Conservation (phyloP, 1,140 invertebrate species). For the Bicyclus anynana region DNA sequence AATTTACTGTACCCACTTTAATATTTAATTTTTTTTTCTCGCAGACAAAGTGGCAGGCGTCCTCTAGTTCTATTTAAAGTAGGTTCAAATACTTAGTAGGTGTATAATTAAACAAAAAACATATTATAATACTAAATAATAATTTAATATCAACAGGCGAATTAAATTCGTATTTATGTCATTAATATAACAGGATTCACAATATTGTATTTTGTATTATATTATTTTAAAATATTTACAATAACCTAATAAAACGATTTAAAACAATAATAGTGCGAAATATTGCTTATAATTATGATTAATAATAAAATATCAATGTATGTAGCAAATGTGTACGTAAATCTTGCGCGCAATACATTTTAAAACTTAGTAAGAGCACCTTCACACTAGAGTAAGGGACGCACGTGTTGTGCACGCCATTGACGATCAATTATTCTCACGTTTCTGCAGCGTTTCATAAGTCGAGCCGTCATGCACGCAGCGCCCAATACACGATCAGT, state of each 20-base stretch:
- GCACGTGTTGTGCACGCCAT: too few species aligned
- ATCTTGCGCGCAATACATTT: too few species aligned
- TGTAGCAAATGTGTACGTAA: too few species aligned
- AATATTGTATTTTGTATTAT: conserved; percentile 12
- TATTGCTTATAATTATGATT: not conserved
- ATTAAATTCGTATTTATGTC: conserved; percentile 55
- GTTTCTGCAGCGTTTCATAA: too few species aligned
- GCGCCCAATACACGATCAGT: too few species aligned
- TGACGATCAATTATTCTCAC: too few species aligned
- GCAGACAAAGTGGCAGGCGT: too few species aligned
- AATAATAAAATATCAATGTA: not conserved
- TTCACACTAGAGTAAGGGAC: too few species aligned
- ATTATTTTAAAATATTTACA: conserved; percentile 16
- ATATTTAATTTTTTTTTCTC: too few species aligned
- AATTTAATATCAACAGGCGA: conserved; percentile 63
- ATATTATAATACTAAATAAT: conserved; percentile 36
- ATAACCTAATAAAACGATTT: conserved; percentile 11
- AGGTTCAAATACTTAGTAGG: not conserved
- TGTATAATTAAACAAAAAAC: not conserved
- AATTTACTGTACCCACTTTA: too few species aligned
- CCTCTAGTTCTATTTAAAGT: not conserved
- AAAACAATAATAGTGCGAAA: conserved; percentile 1
- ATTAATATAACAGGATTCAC: conserved; percentile 22
- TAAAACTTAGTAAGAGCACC: too few species aligned
- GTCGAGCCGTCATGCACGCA: too few species aligned